These are phyloP conservation scores for Leptoclinus maculatus DNA, from an alignment of 2,797 vertebrate species.

Conservation along the genomic window DNA sequence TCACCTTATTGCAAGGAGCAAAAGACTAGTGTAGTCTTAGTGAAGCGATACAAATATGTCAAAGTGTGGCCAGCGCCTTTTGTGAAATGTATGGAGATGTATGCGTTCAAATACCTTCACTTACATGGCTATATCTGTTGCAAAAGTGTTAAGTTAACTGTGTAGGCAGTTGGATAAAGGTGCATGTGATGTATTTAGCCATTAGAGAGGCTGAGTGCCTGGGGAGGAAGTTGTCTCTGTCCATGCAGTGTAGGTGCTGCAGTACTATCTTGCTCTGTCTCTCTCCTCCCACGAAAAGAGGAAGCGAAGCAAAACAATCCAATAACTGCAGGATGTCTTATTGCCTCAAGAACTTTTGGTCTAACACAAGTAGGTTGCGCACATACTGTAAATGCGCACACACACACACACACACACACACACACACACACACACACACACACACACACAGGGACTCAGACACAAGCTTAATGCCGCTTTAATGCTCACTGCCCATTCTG, in stretches of 20 bases:
- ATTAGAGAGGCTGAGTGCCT: constrained; percentile 64
- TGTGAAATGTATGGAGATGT: constrained; percentile 13
- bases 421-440: not conserved
- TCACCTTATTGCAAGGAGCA: constrained; percentile 37
- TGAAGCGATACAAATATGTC: constrained; percentile 12
- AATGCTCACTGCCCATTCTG: constrained; percentile 10
- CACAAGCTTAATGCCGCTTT: constrained; percentile 7
- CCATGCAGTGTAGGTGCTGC: constrained; percentile 51
- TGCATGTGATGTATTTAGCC: constrained; percentile 64
- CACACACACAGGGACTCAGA: not conserved
- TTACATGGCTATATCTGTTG: constrained; percentile 21
- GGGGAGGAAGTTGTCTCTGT: constrained; percentile 56
- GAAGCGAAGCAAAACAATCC: constrained; percentile 72
- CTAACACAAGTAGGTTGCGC: constrained; percentile 24
- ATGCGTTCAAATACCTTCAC: constrained; percentile 20
- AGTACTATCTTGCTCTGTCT: constrained; percentile 41
- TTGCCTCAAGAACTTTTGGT: constrained; percentile 43
- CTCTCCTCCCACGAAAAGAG: constrained; percentile 55
- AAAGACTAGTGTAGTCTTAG: not conserved
- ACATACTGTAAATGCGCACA: not conserved
- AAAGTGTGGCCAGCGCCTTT: constrained; percentile 14
- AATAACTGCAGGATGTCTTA: constrained; percentile 58
- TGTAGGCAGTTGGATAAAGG: constrained; percentile 65
- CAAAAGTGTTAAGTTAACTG: constrained; percentile 42
- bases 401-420: constrained; percentile 2